Conservation (phyloP, 1,140 invertebrate species). For the Homarus americanus region DNA sequence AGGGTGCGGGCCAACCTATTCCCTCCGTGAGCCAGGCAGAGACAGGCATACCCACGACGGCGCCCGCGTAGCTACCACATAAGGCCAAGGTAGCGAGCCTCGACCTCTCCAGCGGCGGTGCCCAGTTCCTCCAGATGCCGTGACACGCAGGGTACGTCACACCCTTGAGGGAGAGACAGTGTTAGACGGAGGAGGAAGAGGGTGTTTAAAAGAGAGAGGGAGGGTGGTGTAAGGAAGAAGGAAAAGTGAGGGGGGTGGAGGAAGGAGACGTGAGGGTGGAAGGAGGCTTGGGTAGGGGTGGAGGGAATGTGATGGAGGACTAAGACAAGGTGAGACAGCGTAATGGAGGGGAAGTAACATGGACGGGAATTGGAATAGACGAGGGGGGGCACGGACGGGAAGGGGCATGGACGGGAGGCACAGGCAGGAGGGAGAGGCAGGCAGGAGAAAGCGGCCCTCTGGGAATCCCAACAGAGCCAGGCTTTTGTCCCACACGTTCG, state of each 20-base stretch:
- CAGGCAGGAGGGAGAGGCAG: too few relatives aligned
- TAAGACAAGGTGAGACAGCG: too few relatives aligned
- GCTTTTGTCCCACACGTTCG: too few relatives aligned
- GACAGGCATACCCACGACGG: constrained; percentile 95
- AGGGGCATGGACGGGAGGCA: too few relatives aligned
- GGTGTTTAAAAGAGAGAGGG: constrained; percentile 40
- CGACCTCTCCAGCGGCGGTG: constrained; percentile 97
- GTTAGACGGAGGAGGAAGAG: constrained; percentile 36
- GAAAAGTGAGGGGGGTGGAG: constrained; percentile 28
- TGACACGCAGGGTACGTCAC: constrained; percentile 99
- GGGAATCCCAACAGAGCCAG: too few relatives aligned
- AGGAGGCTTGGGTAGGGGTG: too few relatives aligned
- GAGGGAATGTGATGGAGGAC: too few relatives aligned
- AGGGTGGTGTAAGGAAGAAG: constrained; percentile 62
- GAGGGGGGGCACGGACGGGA: too few relatives aligned
- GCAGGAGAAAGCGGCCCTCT: too few relatives aligned
- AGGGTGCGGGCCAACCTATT: constrained; percentile 95
- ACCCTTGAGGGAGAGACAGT: too few relatives aligned
- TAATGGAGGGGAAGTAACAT: too few relatives aligned
- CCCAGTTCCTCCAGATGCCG: constrained; percentile 99
- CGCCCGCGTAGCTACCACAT: constrained; percentile 97
- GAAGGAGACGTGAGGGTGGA: constrained; percentile 10
- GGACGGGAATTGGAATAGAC: too few relatives aligned
- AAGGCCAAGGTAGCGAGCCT: constrained; percentile 97
- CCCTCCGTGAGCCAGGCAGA: constrained; percentile 93